Percentiles rank a stretch among this genome's conserved stretches.
These are phyloP conservation scores for Tor tambroides DNA, from an alignment of 2,113 vertebrate genomes.

Conservation along the genomic window DNA sequence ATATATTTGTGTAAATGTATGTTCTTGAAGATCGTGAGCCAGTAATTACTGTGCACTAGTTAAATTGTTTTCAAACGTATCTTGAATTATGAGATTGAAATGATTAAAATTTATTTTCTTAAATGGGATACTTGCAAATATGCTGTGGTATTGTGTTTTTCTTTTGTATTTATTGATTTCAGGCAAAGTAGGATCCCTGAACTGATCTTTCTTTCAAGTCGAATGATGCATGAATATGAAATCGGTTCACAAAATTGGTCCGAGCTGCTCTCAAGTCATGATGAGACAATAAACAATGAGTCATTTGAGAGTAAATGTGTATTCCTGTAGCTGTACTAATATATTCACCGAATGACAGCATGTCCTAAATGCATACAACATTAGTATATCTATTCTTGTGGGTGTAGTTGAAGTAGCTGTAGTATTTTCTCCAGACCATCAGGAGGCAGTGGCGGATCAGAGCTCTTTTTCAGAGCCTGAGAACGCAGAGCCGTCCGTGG, in stretches of 20 bases:
- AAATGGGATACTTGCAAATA: background rate
- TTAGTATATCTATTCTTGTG: background rate
- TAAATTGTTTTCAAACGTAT: background rate
- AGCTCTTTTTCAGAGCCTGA: background rate
- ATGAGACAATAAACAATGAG: background rate
- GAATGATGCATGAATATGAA: too few relatives aligned
- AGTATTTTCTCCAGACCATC: conserved; percentile 8
- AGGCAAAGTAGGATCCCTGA: too few relatives aligned
- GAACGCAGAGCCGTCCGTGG: background rate
- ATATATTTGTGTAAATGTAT: background rate
- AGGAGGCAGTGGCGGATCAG: background rate
- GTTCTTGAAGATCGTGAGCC: background rate
- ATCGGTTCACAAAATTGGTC: background rate
- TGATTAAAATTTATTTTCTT: conserved; percentile 18
- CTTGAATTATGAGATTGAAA: background rate
- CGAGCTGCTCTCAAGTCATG: background rate
- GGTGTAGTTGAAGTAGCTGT: background rate
- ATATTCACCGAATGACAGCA: background rate
- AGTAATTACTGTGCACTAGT: background rate
- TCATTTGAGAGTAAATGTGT: background rate
- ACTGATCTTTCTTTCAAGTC: too few relatives aligned
- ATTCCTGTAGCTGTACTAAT: background rate
- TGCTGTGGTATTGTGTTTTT: background rate
- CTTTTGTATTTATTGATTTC: background rate
- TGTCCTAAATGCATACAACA: too few relatives aligned